A percentile compares a stretch with the other conserved stretches of the same genome.
Evolutionary conservation across 2,797 vertebrate genomes (phyloP).

Genomic region (Sebastes diaconus): DNA sequence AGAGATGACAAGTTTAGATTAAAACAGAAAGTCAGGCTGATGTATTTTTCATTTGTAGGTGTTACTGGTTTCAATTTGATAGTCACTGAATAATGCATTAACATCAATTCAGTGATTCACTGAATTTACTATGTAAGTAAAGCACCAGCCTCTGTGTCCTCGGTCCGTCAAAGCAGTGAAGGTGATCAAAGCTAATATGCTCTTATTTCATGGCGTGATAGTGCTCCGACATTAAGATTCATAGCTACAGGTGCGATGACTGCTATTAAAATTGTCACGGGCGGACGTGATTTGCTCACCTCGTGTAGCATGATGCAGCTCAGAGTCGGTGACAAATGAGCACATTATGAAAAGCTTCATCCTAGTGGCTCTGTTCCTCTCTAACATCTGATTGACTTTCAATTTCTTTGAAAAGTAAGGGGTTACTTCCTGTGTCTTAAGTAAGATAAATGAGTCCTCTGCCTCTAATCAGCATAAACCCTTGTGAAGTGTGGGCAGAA

Average conservation of each 20-base stretch:
- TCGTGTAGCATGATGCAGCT: conserved; percentile 2
- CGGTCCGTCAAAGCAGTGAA: not conserved
- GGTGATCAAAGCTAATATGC: conserved; percentile 21
- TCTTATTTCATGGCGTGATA: conserved; percentile 8
- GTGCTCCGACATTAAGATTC: conserved; percentile 25
- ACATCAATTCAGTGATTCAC: not conserved
- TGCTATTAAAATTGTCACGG: conserved; percentile 23
- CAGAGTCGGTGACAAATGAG: conserved; percentile 53
- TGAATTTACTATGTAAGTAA: conserved; percentile 37
- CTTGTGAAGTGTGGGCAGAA: not conserved
- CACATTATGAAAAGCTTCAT: conserved; percentile 55
- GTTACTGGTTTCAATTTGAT: not conserved
- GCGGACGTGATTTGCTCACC: conserved; percentile 20
- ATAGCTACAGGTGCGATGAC: conserved; percentile 6
- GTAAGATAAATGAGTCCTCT: conserved; percentile 49
- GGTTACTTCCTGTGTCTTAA: conserved; percentile 43
- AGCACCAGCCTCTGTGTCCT: not conserved
- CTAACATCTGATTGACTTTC: conserved; percentile 59
- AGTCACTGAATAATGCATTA: not conserved
- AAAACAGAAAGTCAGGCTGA: not conserved
- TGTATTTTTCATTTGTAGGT: not conserved
- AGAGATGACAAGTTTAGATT: not conserved
- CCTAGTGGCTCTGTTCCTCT: conserved; percentile 30
- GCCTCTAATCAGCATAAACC: conserved; percentile 28
- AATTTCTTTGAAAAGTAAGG: conserved; percentile 52